Evolutionary conservation across 2,888 invertebrate genomes (phyloP).

Genomic region (Melipona beecheii): DNA sequence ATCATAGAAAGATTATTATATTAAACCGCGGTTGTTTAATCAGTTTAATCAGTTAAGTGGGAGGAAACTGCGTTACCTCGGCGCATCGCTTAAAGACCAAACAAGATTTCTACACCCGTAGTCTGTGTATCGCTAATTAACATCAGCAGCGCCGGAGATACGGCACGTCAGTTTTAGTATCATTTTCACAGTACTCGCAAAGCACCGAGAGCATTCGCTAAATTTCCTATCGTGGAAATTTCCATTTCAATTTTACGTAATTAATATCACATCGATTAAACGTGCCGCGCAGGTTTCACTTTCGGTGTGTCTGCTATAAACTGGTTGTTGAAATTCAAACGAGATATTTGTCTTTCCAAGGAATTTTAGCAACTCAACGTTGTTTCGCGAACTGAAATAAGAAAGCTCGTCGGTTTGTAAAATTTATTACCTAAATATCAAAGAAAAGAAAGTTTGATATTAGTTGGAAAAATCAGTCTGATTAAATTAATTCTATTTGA

Average conservation of each 20-base stretch:
- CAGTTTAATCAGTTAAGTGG: slow-evolving; percentile 48
- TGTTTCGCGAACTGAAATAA: no score
- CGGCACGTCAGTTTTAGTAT: slow-evolving; percentile 49
- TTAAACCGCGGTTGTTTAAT: slow-evolving; percentile 45
- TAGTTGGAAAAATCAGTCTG: not conserved
- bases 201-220: not conserved
- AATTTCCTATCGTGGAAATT: slow-evolving; percentile 12
- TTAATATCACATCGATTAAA: slow-evolving; percentile 14
- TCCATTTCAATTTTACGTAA: not conserved
- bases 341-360: no score
- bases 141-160: slow-evolving; percentile 55
- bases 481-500: not conserved
- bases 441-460: not conserved
- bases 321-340: not conserved
- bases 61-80: slow-evolving; percentile 8
- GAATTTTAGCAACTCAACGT: no score
- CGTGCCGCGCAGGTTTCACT: not conserved
- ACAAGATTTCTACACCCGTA: slow-evolving; percentile 42
- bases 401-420: not conserved
- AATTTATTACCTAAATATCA: not conserved
- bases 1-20: slow-evolving; percentile 39
- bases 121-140: slow-evolving; percentile 63
- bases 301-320: not conserved
- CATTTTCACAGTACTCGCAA: slow-evolving; percentile 42
- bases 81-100: slow-evolving; percentile 40